Base-by-base conservation (phyloP, 2,797 vertebrate species). In the Pygocentrus nattereri region DNA sequence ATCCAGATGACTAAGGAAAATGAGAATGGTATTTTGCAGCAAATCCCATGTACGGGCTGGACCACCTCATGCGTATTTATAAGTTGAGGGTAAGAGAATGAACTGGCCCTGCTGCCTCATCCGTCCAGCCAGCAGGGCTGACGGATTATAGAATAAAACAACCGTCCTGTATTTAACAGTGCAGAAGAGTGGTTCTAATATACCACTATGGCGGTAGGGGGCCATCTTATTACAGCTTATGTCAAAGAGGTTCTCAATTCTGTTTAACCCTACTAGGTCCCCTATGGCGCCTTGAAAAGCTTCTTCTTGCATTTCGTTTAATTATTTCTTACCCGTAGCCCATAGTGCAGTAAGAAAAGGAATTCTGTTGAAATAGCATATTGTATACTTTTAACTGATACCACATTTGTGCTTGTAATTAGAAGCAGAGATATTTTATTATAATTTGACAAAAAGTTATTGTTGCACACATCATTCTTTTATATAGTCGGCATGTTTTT, bases 1-100 rank as follows among this genome's bases (percentile, higher is more conserved):
- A 93, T 90, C 87, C 72, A 79, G 87, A 87, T 85, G 84, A 86
- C 85, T 82, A 56, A 41, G 68, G 85, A 79, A 87, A 87, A 80
- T 73, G 83, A 84, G 76, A 82, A 80, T 74, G 74, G 76, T 85
- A 84, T 86, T 85, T 85, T 79, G 86, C 84, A 82, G 85, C 38
- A 69, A 83, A 86, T 80, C 67, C 58, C 77, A 65, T 72, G 76
- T 67, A 74, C n/a, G 61, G 62, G 18, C 76, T 21, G 49, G 71
- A 80, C 65, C 65, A 34, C 79, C 88, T 88, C 83, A 86, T 88
- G 85, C 56, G 86, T 86, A 88, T 87, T 88, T 84, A 87, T 84
- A 78, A 84, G 78, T 54, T 69, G 19, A 13, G 21, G 76, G 68
- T 47, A n/a, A 64, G 68, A 59, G 41, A 50, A 54, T 5, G 79